Evolutionary conservation across 2,797 vertebrate genomes (phyloP).

Genomic region (Furcifer pardalis): DNA sequence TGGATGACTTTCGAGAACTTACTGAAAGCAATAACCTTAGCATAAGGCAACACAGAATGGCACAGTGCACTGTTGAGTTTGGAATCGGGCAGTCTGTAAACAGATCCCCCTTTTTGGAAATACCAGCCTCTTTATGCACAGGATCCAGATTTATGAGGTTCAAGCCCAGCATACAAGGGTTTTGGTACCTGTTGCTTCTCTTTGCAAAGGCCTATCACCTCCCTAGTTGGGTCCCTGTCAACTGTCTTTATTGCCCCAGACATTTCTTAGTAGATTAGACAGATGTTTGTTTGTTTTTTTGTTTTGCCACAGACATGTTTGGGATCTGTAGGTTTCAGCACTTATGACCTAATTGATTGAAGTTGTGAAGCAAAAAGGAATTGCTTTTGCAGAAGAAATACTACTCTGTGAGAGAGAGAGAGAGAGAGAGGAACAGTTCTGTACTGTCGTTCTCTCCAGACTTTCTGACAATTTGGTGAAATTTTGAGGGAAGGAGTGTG

Average conservation of each 20-base stretch:
- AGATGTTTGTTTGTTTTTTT: too few relatives aligned
- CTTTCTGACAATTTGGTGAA: too few relatives aligned
- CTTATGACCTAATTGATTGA: not conserved
- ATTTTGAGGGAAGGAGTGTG: too few relatives aligned
- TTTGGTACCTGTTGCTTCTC: not conserved
- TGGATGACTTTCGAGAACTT: not conserved
- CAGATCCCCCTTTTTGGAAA: not conserved
- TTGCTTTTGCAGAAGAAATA: not conserved
- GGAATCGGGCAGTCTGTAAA: not conserved
- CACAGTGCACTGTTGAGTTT: not conserved
- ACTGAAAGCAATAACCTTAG: not conserved
- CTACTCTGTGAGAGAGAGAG: not conserved
- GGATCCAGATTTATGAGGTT: not conserved
- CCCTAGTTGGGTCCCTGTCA: not conserved
- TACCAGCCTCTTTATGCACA: not conserved
- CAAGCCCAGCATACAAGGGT: not conserved
- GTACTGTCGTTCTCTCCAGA: too few relatives aligned
- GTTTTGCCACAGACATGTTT: not conserved
- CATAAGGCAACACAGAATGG: not conserved
- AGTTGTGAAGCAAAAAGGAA: not conserved
- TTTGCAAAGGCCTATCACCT: not conserved
- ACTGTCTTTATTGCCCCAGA: not conserved
- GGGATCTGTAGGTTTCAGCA: not conserved
- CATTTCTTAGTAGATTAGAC: not conserved
- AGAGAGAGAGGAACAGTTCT: too few relatives aligned